Base-by-base conservation (phyloP, 2,888 invertebrate genomes). In the Eubasilissa splendida region DNA sequence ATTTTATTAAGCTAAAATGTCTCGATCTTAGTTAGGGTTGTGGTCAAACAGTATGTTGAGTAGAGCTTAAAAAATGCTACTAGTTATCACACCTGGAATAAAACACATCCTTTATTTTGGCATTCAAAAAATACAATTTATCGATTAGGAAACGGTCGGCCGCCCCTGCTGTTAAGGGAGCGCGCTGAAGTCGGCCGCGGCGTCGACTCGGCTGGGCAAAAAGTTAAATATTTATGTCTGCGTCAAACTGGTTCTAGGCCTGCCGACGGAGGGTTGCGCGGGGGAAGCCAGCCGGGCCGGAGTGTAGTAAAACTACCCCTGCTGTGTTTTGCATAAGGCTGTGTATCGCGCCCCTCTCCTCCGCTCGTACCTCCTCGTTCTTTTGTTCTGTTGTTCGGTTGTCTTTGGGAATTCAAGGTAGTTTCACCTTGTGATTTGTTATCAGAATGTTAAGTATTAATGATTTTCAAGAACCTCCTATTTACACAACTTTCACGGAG, bases 161-260 rank as follows among this genome's bases (percentile, higher is more conserved):
- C 11, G 33, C 68, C 68, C 9, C 74, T 59, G 59, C 4, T 33
- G 10, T 58, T 7, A 56, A 42, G 58, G 56, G 50, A 53, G 65
- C 53, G 1, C 56, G 76, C 33, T 70, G 56, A 66, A 70, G 50
- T 56, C 56, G 10, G 31, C 7, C n/a, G 12, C 54, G 53, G 52
- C 63, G 31, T 73, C 63, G 2, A 22, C 52, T 63, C 70, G 56
- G 60, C 56, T 74, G 22, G 52, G 54, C 66, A 66, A 75, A 79
- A 76, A 79, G 75, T 79, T 70, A 79, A 79, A 79, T 79, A 79
- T 79, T 68, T 59, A 79, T 79, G 68, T 70, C 73, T 60, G 66
- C 68, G 58, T 58, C 68, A 68, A 54, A 59, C 75, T 53, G 68
- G 66, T 42, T 9, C 54, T 12, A 52, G 63, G 74, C 63, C 59